Percentiles rank a stretch among this genome's conserved stretches.
These are phyloP conservation scores for Eupeodes latifasciatus DNA, from an alignment of 2,888 invertebrate genomes.

Conservation along the genomic window DNA sequence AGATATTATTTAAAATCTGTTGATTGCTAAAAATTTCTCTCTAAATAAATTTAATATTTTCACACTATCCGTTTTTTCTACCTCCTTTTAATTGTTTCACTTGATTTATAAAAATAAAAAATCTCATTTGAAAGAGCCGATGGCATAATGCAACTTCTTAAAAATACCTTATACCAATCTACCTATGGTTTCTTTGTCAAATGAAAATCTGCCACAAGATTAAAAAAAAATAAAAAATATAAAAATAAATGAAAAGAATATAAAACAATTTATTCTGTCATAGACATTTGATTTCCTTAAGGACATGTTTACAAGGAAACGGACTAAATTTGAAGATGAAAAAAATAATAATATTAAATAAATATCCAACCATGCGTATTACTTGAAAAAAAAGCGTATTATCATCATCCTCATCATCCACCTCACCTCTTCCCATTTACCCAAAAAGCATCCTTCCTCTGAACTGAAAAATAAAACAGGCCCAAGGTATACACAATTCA, in stretches of 20 bases:
- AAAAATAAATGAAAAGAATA: slow-evolving; percentile 11
- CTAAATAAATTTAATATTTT: too few relatives aligned
- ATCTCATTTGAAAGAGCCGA: slow-evolving; percentile 32
- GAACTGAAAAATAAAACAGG: background rate
- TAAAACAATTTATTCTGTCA: slow-evolving; percentile 61
- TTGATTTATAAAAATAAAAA: slow-evolving; percentile 19
- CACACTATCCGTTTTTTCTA: too few relatives aligned
- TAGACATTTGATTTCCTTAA: slow-evolving; percentile 62
- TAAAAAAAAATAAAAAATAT: too few relatives aligned
- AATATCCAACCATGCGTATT: slow-evolving; percentile 43
- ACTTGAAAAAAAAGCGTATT: slow-evolving; percentile 43
- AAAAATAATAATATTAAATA: slow-evolving; percentile 34
- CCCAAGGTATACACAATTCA: slow-evolving; percentile 56
- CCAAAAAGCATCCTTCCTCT: slow-evolving; percentile 18
- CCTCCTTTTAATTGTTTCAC: background rate
- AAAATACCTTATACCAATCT: background rate
- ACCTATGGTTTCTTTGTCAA: background rate
- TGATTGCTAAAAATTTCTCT: too few relatives aligned
- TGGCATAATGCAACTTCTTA: slow-evolving; percentile 42
- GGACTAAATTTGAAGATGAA: slow-evolving; percentile 3
- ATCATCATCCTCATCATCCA: slow-evolving; percentile 51
- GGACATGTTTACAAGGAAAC: slow-evolving; percentile 53
- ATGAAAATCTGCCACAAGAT: background rate
- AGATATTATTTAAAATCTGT: too few relatives aligned
- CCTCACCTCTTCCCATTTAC: slow-evolving; percentile 7